Base-by-base conservation (phyloP, 1,140 invertebrate species). In the Helicoverpa armigera region DNA sequence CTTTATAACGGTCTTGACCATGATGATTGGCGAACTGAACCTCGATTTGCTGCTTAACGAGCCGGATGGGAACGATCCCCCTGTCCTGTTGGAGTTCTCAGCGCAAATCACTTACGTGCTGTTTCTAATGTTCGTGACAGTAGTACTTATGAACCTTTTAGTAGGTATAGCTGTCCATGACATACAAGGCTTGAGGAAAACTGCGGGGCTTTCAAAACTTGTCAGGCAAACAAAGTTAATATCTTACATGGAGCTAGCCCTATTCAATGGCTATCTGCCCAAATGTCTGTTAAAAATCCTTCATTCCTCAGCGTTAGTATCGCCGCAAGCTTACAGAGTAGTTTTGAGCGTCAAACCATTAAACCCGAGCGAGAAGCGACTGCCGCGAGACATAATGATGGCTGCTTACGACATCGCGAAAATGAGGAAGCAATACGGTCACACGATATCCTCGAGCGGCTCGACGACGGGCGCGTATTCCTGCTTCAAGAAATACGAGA, bases 1-100 rank as follows among this genome's bases (percentile, higher is more conserved):
- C 18, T 96, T 98, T 53, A 97, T 98, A 51, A 98, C 98, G 5
- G 97, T 98, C 0, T 90, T 98, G 56, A 98, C 98, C 0, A 98
- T 98, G 97, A 98, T 98, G 98, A 98, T 98, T 2, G 98, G 98
- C 0, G 98, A 98, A 83, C 83, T 97, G 11, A 96, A 97, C 85
- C 96, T 96, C 76, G 96, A 96, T 81, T 95, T 96, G 50, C 87
- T 97, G 3, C 95, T 96, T n/a, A 96, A 96, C 72, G 95, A 96
- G 77, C 92, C 95, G 5, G 94, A 89, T 29, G 80, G 88, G 11
- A 91, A 94, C 29, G 92, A 94, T 65, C 91, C 92, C 4, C 91
- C 90, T 12, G 81, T 95, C 16, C 87, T 92, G 56, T 92, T 94
- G 54, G 96, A 96, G 10, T 90, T 96, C 3, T 96, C 96, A 51